phyloP scores from a whole-genome alignment of 2,888 invertebrate genomes.

The Drosophila parthenogenetica region DNA sequence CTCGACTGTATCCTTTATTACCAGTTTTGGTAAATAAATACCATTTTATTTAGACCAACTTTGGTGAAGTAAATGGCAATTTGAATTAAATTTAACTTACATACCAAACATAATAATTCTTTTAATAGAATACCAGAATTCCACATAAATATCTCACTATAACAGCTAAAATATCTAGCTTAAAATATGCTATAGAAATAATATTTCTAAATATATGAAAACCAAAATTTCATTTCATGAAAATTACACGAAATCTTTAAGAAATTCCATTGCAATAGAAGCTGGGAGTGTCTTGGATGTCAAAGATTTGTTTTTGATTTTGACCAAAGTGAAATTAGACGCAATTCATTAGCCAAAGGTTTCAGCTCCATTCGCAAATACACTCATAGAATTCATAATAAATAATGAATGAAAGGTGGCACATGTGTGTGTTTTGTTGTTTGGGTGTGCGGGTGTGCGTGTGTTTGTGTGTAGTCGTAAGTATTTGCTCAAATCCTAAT shows the following conservation, averaged over 20 bases:
- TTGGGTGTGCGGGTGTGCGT: neutral
- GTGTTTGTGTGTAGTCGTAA: conserved; percentile 9
- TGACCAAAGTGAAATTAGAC: conserved; percentile 5
- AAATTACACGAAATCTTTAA: neutral
- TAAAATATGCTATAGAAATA: too few species aligned
- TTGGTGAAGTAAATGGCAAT: too few species aligned
- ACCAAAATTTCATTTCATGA: neutral
- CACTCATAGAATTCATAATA: conserved; percentile 36
- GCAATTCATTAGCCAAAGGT: conserved; percentile 39
- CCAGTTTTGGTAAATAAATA: too few species aligned
- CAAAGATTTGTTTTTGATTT: neutral
- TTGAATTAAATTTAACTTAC: too few species aligned
- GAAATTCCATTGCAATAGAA: neutral
- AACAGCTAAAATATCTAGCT: too few species aligned
- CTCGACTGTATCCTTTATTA: too few species aligned
- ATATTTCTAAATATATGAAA: neutral
- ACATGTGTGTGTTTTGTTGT: conserved; percentile 4
- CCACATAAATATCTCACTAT: too few species aligned
- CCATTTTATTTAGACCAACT: too few species aligned
- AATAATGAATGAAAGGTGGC: conserved; percentile 34
- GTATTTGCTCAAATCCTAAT: conserved; percentile 42
- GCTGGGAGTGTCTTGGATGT: neutral
- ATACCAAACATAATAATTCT: too few species aligned
- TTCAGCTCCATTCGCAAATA: conserved; percentile 20
- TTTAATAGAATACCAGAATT: too few species aligned